A percentile compares a stretch with the other conserved stretches of the same genome.
phyloP scores from a whole-genome alignment of 2,797 vertebrate genomes.

The Alca torda region DNA sequence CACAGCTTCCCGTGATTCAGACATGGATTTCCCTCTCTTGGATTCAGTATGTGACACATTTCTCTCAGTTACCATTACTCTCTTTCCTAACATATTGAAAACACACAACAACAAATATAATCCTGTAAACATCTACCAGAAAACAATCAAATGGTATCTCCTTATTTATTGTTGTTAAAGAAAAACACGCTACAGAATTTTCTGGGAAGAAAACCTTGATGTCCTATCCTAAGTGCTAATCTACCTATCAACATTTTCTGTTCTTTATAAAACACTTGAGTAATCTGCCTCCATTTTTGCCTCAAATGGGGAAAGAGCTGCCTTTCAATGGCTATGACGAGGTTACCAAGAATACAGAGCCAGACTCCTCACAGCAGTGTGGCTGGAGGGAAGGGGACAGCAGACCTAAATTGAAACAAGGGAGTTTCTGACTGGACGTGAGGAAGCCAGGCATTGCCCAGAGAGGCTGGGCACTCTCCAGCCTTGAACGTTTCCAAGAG shows the following conservation, averaged over 20 bases:
- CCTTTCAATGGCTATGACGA: background rate
- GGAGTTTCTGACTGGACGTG: background rate
- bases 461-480: background rate
- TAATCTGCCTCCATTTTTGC: background rate
- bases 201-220: background rate
- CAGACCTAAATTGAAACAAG: background rate
- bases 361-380: background rate
- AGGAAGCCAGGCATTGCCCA: background rate
- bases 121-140: background rate
- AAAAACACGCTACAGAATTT: background rate
- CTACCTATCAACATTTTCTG: background rate
- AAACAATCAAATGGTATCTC: background rate
- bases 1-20: background rate
- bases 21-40: background rate
- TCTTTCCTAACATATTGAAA: background rate
- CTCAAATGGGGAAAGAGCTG: background rate
- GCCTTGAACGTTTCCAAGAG: background rate
- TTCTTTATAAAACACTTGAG: background rate
- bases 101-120: background rate
- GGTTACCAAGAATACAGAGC: background rate
- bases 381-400: background rate
- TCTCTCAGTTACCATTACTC: background rate
- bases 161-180: background rate
- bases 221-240: background rate
- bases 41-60: background rate